phyloP scores from a whole-genome alignment of 2,113 vertebrate genomes.

The Oreochromis aureus region DNA sequence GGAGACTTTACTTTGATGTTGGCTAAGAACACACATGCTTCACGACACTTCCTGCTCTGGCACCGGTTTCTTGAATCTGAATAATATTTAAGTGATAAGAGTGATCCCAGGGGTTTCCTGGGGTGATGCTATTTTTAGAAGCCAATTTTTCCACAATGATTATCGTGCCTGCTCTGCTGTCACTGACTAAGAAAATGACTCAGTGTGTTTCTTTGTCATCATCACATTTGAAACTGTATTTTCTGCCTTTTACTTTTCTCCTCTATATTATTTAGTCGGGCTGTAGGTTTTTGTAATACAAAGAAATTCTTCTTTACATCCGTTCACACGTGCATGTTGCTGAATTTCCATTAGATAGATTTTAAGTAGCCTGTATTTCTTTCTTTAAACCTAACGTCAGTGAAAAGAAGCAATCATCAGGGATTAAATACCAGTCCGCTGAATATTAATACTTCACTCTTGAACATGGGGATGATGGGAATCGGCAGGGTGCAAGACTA shows the following conservation, averaged over 20 bases:
- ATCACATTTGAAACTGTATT: not conserved
- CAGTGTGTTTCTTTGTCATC: not conserved
- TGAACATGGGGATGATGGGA: slow-evolving; percentile 30
- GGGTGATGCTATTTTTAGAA: slow-evolving; percentile 37
- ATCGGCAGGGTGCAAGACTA: slow-evolving; percentile 33
- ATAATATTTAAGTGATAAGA: not conserved
- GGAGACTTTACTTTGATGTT: slow-evolving; percentile 14
- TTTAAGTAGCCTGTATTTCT: not conserved
- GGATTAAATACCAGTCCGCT: slow-evolving; percentile 36
- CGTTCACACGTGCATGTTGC: not conserved
- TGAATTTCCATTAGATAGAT: not conserved
- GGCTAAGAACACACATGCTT: not conserved
- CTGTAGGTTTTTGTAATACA: not conserved
- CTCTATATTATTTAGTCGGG: not conserved
- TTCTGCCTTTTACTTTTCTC: not conserved
- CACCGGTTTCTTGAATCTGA: slow-evolving; percentile 8
- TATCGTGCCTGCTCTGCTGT: not conserved
- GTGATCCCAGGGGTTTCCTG: not conserved
- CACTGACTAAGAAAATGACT: not conserved
- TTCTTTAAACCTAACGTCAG: slow-evolving; percentile 6
- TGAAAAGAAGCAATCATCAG: slow-evolving; percentile 28
- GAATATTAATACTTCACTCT: slow-evolving; percentile 58
- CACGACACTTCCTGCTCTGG: not conserved
- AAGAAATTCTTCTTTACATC: not conserved
- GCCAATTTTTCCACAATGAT: slow-evolving; percentile 20